Evolutionary conservation across 2,113 vertebrate species (phyloP).

Genomic region (Ptyas mucosa): DNA sequence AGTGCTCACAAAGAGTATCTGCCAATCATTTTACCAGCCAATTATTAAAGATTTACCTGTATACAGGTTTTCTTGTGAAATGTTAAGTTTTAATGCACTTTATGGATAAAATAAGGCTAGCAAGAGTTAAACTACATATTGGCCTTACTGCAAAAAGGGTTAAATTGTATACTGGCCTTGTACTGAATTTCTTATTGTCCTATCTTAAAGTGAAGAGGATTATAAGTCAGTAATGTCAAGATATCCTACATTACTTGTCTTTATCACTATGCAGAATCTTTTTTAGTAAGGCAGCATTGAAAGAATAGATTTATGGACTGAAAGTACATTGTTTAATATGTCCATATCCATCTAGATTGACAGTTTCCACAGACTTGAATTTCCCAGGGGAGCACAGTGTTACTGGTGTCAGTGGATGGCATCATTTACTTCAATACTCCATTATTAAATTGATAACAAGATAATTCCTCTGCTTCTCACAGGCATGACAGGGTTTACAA

Average conservation of each 20-base stretch:
- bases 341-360: constrained; percentile 78
- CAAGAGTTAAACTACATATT: neutral
- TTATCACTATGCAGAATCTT: constrained; percentile 81
- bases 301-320: constrained; percentile 73
- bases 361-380: constrained; percentile 83
- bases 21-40: neutral
- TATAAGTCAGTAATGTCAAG: constrained; percentile 71
- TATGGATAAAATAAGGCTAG: constrained; percentile 26
- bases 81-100: constrained; percentile 29
- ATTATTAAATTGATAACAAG: constrained; percentile 92
- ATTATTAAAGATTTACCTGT: constrained; percentile 29
- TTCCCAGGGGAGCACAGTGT: constrained; percentile 84
- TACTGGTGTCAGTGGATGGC: constrained; percentile 79
- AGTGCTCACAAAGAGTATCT: constrained; percentile 12
- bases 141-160: constrained; percentile 33
- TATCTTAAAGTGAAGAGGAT: constrained; percentile 49
- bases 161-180: constrained; percentile 60
- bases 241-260: constrained; percentile 69
- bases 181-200: constrained; percentile 29
- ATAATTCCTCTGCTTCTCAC: constrained; percentile 79
- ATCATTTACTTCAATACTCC: constrained; percentile 80
- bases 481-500: constrained; percentile 76
- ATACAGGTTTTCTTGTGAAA: neutral
- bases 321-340: constrained; percentile 77
- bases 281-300: constrained; percentile 73